phyloP scores from a whole-genome alignment of 2,888 invertebrate genomes.

The Pandemis heparana region DNA sequence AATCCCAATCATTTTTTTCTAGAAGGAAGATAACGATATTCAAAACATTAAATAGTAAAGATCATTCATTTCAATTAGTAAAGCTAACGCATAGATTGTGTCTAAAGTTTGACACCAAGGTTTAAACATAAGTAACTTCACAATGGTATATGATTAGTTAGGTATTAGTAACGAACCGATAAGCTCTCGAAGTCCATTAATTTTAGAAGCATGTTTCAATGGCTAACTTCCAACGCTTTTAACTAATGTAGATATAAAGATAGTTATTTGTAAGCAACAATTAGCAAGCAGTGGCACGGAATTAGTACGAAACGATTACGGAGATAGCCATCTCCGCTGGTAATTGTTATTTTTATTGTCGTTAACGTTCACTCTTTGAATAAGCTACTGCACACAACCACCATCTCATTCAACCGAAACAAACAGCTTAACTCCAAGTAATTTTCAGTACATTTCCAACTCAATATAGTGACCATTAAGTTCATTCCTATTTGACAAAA shows the following conservation, averaged over 20 bases:
- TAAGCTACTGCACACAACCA: constrained; percentile 66
- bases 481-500: constrained; percentile 8
- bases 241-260: constrained; percentile 53
- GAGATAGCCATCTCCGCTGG: constrained; percentile 67
- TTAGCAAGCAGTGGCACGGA: constrained; percentile 51
- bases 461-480: background rate
- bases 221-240: background rate
- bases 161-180: no score
- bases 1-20: background rate
- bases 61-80: no score
- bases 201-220: constrained; percentile 1
- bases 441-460: background rate
- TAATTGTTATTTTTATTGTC: constrained; percentile 73
- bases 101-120: no score
- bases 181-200: background rate
- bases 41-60: no score
- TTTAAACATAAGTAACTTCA: no score
- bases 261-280: constrained; percentile 59
- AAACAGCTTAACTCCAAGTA: background rate
- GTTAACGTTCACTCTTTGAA: constrained; percentile 66
- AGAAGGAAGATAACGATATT: background rate
- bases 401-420: constrained; percentile 34
- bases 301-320: constrained; percentile 74
- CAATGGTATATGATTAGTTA: no score
- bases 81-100: no score